Base-by-base conservation (phyloP, 2,888 invertebrate species). In the Drosophila algonquin region DNA sequence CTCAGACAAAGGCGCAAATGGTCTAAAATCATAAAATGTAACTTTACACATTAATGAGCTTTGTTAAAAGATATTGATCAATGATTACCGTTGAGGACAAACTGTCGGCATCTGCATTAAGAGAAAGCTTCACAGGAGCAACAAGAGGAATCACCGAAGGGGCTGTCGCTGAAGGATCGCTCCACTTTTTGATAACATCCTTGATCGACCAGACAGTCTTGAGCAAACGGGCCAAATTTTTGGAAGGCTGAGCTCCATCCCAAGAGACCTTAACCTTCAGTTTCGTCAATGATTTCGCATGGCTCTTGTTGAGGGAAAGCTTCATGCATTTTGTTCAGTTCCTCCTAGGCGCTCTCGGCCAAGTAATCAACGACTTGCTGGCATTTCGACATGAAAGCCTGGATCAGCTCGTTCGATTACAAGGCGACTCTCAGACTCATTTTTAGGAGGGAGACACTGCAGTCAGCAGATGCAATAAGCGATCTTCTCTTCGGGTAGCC, bases 61-160 rank as follows among this genome's bases (percentile, higher is more conserved):
- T 21, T 21, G 21, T 21, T 21, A 21, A 21, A 21, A 21, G 21
- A 3, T 21, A 21, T 21, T 21, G 21, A 21, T 21, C 3, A 0
- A 6, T 14, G 0, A 14, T 67, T 72, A 77, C 80, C 79, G 76
- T 70, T 0, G 85, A 81, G 3, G 81, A 76, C 1, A 79, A 81
- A 46, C 81, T 81, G 51, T 81, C 74, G 3, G 81, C 57, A 65
- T 85, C 81, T 1, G 72, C 68, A 47, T 77, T 67, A 3, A 81
- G 74, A 18, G 1, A 18, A 18, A 18, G 18, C 18, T 18, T 18
- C 1, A 18, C 18, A 18, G 85, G 82, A 18, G 85, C 82, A 9
- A 85, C 65, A 1, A 85, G 32, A 1, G 81, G 85, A 21, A 81
- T 85, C 9, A 81, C 74, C 8, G 81, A 81, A 7, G 81, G n/a